Evolutionary conservation across 2,113 vertebrate species (phyloP), one percentile per base, ranked within the genome.

Genomic region (Sinocyclocheilus anshuiensis): DNA sequence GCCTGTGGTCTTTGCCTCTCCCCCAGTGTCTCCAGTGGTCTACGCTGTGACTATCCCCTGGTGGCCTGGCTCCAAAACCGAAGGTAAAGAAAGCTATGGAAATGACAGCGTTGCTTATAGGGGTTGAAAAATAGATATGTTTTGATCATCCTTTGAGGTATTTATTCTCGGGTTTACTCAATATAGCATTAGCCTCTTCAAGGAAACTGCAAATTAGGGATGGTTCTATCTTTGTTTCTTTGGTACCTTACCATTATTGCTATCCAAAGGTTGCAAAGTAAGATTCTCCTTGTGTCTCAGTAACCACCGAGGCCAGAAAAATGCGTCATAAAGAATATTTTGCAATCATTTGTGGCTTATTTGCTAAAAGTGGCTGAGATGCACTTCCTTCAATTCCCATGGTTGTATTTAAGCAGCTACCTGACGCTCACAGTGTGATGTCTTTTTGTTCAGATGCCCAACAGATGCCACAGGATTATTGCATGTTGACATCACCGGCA

Each of bases 231-330:
- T 57, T 89, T 92, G 92, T 92, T 93, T 88, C 26, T 94, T 92
- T 86, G 72, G 89, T 92, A 95, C 92, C 92, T 93, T 93, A 93
- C 91, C 86, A 96, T 96, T 95, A 95, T 95, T 94, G 89, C 89
- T 91, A 85, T 91, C 93, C 91, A 90, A 91, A 78, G 90, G 91
- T 77, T 90, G 86, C 93, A 93, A 94, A 94, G 94, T 94, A 90
- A 90, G 93, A 94, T 94, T 92, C 87, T 90, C 90, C 92, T 92
- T 92, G 92, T 94, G 89, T 93, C 88, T 86, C 71, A 5, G 87
- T 80, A 76, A 95, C 94, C 94, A 81, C 94, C 77, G 57, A 89
- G 81, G 90, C 91, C 91, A 86, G 84, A 94, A 92, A 94, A 93
- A 91, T 92, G 91, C 92, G 78, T 94, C 93, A 93, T 57, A 84